These are phyloP conservation scores for Malurus elegans DNA, from an alignment of 2,113 vertebrate genomes.

Conservation along the genomic window DNA sequence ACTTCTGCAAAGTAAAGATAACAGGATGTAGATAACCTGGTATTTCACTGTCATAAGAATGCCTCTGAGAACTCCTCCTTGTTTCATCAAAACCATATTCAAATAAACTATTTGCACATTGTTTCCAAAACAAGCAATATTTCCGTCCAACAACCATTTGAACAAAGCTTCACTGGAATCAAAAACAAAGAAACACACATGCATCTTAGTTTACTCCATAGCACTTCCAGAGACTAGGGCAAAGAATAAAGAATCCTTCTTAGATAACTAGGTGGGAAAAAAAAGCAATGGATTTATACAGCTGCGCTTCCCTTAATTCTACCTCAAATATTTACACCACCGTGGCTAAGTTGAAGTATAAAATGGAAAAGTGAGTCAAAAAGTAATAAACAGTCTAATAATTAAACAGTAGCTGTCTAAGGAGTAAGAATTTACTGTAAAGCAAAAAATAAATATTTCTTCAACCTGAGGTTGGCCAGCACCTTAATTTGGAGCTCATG, in stretches of 20 bases:
- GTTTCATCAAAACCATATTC: background rate
- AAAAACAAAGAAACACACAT: background rate
- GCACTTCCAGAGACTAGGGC: background rate
- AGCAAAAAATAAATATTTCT: slow-evolving; percentile 62
- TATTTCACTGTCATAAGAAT: background rate
- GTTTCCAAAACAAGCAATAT: background rate
- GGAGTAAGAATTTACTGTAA: slow-evolving; percentile 44
- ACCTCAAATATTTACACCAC: slow-evolving; percentile 64
- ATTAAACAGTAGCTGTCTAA: slow-evolving; percentile 58
- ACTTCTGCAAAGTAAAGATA: background rate
- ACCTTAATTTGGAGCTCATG: slow-evolving; percentile 38
- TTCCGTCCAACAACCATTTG: background rate
- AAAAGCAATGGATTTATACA: slow-evolving; percentile 50
- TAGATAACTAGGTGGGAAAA: slow-evolving; percentile 22
- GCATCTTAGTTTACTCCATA: background rate
- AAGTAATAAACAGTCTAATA: slow-evolving; percentile 56
- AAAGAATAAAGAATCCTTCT: slow-evolving; percentile 55
- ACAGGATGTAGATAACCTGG: background rate
- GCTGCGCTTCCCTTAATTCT: slow-evolving; percentile 40
- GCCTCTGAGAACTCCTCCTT: background rate
- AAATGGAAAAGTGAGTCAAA: slow-evolving; percentile 37
- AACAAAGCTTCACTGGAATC: background rate
- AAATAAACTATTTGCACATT: background rate
- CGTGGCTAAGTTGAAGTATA: background rate
- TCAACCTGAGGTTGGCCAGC: slow-evolving; percentile 41